Evolutionary conservation across 2,797 vertebrate genomes (phyloP), one percentile per base, ranked within the genome.

Genomic region (Pagetopsis macropterus): DNA sequence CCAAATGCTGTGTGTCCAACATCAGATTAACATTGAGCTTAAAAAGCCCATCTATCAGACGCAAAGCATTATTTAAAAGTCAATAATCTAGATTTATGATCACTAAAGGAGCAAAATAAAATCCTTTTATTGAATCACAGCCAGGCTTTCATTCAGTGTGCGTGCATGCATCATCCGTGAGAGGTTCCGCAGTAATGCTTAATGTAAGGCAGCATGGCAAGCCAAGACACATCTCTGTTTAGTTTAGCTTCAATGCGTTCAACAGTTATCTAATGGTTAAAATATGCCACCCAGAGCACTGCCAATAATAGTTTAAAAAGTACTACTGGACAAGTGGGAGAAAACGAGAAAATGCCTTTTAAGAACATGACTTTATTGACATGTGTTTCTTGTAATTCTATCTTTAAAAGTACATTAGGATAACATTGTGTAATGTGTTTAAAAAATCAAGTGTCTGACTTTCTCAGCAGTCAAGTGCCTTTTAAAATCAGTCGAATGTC

Each of bases 61-160:
- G 87, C 84, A 78, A 70, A 79, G 86, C 80, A 77, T 93, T 90
- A 92, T 87, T 86, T 89, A 13, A 77, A 90, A 88, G 73, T 67
- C 83, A 76, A 73, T 92, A 94, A 94, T 94, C 91, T 84, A 57
- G 56, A 58, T 27, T 40, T 54, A 67, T 63, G 86, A 75, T 48
- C 9, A 62, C 37, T 51, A 46, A 66, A 73, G 52, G 60, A 66
- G 48, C 40, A 12, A 65, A 58, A 61, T 54, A 33, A 14, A 54
- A 58, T 43, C 1, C 0, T 54, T 66, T 37, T 50, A 15, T 68
- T 65, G n/a, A 73, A 72, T 76, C 27, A 56, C 50, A 54, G 21
- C 19, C 17, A 57, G 48, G 13, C 58, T 59, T 17, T 71, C 27
- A 50, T 46, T 44, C 14, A 3, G 19, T 48, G 76, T 72, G 27